phyloP scores from a whole-genome alignment of 1,140 invertebrate species.

The Pemphigus obesinymphae region DNA sequence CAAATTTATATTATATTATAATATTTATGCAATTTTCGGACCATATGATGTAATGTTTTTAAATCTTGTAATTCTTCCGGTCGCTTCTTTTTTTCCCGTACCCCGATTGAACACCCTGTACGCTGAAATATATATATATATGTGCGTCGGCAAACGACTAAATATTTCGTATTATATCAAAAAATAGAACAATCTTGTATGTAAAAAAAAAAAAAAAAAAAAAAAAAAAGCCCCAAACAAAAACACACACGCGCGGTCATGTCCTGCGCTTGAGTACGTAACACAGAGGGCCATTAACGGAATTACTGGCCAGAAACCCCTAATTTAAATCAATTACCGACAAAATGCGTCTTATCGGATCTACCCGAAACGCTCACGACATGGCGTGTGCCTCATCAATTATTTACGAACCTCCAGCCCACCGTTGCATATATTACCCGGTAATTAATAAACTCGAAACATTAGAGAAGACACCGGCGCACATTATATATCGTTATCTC shows the following conservation, averaged over 20 bases:
- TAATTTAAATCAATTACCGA: conserved; percentile 42
- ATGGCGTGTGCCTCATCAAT: conserved; percentile 39
- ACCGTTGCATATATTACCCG: conserved; percentile 30
- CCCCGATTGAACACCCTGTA: too few species aligned
- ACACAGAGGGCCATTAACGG: conserved; percentile 22
- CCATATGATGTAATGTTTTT: too few species aligned
- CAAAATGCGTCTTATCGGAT: conserved; percentile 41
- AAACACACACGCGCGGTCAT: background rate
- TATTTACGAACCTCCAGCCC: conserved; percentile 22
- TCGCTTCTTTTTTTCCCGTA: too few species aligned
- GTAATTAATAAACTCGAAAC: conserved; percentile 36
- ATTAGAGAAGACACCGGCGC: conserved; percentile 8
- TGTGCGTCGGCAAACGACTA: too few species aligned
- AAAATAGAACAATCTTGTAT: too few species aligned
- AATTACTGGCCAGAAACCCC: conserved; percentile 36
- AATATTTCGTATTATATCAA: too few species aligned
- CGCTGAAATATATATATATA: too few species aligned
- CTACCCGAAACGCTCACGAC: conserved; percentile 29
- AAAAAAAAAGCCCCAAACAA: too few species aligned
- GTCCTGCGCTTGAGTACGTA: background rate
- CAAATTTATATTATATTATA: too few species aligned
- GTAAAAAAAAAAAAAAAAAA: too few species aligned
- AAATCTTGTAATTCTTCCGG: too few species aligned
- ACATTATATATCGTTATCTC: background rate
- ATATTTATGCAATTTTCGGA: too few species aligned